A percentile compares a stretch with the other conserved stretches of the same genome.
phyloP scores from a whole-genome alignment of 23 tunicate genomes.

The Trididemnum miniatum region DNA sequence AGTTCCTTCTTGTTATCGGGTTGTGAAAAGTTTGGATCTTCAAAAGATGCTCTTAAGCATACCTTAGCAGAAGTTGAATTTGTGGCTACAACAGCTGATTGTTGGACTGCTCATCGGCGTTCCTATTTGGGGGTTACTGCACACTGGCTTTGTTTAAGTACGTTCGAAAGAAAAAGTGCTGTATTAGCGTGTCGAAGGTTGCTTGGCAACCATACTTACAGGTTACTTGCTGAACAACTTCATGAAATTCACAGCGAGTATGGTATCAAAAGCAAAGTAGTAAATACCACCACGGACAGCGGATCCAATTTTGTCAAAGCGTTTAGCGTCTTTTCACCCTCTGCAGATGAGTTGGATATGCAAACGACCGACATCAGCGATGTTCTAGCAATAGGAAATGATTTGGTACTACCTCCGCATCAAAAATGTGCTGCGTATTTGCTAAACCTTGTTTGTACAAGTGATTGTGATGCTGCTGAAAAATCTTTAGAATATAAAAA shows the following conservation, averaged over 20 bases:
- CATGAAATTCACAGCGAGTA: not conserved
- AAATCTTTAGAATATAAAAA: not conserved
- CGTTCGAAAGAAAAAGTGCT: not conserved
- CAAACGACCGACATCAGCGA: constrained; percentile 1
- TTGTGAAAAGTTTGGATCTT: not conserved
- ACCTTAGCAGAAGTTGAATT: not conserved
- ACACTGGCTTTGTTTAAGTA: not conserved
- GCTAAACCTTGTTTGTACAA: not conserved
- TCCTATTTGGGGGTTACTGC: not conserved
- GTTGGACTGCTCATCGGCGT: constrained; percentile 1
- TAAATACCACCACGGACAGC: not conserved
- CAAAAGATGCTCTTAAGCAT: not conserved
- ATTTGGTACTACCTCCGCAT: not conserved
- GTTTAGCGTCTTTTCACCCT: not conserved
- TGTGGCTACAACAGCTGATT: not conserved
- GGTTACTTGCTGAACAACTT: not conserved
- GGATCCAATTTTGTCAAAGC: not conserved
- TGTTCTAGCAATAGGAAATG: not conserved
- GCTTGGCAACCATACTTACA: not conserved
- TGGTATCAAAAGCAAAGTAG: not conserved
- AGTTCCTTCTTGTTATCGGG: not conserved
- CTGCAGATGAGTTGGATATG: not conserved
- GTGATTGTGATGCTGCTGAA: not conserved
- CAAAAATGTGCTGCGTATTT: not conserved
- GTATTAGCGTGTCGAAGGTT: not conserved